A percentile compares a stretch with the other conserved stretches of the same genome.
phyloP scores from a whole-genome alignment of 2,797 vertebrate genomes.

The Poecilia velifera region DNA sequence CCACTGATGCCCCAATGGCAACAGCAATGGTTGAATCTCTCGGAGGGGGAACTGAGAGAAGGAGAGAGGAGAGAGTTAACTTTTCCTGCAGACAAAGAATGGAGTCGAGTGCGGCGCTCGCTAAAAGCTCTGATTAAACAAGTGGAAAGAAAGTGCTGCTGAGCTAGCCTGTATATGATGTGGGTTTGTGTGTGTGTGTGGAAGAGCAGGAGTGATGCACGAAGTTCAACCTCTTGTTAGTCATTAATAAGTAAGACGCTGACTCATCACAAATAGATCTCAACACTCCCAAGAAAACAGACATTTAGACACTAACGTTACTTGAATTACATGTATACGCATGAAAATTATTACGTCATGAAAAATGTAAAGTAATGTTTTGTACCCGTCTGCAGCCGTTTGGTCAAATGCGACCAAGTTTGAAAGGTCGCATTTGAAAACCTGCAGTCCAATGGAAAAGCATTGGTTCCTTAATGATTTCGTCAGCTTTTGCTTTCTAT shows the following conservation, averaged over 20 bases:
- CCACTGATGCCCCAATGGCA: slow-evolving; percentile 93
- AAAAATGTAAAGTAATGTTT: not conserved
- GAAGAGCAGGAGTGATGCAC: slow-evolving; percentile 35
- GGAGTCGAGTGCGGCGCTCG: slow-evolving; percentile 50
- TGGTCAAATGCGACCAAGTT: no score
- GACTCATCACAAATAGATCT: slow-evolving; percentile 60
- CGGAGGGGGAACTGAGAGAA: slow-evolving; percentile 85
- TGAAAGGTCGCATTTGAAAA: not conserved
- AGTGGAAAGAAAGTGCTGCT: slow-evolving; percentile 64
- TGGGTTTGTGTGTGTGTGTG: not conserved
- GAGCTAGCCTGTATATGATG: slow-evolving; percentile 40
- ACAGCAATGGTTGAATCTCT: slow-evolving; percentile 95
- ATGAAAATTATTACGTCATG: not conserved
- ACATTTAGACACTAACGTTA: slow-evolving; percentile 4
- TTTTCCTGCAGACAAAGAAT: slow-evolving; percentile 37
- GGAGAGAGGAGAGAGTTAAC: slow-evolving; percentile 49
- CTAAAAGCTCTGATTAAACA: slow-evolving; percentile 71
- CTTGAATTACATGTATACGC: not conserved
- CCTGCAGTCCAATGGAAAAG: not conserved
- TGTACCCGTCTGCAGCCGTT: not conserved
- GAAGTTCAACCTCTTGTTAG: slow-evolving; percentile 46
- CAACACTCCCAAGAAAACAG: slow-evolving; percentile 22
- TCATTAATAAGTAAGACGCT: slow-evolving; percentile 74
- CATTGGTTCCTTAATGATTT: not conserved
- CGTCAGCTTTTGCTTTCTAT: not conserved